Evolutionary conservation across 2,113 vertebrate genomes (phyloP).

Genomic region (Chaenogobius annularis): DNA sequence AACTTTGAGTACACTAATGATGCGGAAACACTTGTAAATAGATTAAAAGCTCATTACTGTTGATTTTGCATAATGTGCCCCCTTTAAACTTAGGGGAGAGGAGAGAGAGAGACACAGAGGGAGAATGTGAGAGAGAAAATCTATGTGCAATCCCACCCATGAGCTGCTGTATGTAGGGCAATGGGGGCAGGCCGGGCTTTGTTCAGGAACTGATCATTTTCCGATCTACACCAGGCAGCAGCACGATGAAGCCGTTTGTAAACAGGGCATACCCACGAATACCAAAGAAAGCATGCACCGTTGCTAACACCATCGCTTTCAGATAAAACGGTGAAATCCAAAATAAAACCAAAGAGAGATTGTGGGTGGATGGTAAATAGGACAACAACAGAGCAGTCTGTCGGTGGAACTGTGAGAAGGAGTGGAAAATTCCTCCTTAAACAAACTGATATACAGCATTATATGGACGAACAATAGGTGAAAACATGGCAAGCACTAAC

Average conservation of each 20-base stretch:
- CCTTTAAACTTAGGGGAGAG: too few species aligned
- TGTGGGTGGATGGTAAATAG: conserved; percentile 1
- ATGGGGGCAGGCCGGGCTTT: conserved; percentile 22
- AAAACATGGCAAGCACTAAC: neutral
- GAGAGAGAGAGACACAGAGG: neutral
- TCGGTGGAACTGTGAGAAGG: conserved; percentile 11
- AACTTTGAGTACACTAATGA: too few species aligned
- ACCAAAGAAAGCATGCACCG: conserved; percentile 17
- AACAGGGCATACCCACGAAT: conserved; percentile 29
- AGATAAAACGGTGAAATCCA: conserved; percentile 27
- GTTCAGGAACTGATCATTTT: conserved; percentile 43
- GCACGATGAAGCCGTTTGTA: conserved; percentile 36
- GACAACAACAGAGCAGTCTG: conserved; percentile 15
- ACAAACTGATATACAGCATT: conserved; percentile 12
- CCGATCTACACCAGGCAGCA: conserved; percentile 20
- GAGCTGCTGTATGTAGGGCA: conserved; percentile 34
- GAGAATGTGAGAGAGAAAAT: neutral
- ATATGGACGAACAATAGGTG: conserved; percentile 26
- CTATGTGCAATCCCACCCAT: neutral
- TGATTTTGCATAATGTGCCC: too few species aligned
- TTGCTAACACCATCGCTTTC: conserved; percentile 23
- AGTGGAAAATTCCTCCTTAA: conserved; percentile 28
- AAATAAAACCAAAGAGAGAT: conserved; percentile 44
- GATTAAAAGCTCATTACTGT: too few species aligned
- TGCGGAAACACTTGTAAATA: too few species aligned